These are phyloP conservation scores for Drosophila pseudoobscura DNA, from an alignment of 1,140 invertebrate species.

Conservation along the genomic window DNA sequence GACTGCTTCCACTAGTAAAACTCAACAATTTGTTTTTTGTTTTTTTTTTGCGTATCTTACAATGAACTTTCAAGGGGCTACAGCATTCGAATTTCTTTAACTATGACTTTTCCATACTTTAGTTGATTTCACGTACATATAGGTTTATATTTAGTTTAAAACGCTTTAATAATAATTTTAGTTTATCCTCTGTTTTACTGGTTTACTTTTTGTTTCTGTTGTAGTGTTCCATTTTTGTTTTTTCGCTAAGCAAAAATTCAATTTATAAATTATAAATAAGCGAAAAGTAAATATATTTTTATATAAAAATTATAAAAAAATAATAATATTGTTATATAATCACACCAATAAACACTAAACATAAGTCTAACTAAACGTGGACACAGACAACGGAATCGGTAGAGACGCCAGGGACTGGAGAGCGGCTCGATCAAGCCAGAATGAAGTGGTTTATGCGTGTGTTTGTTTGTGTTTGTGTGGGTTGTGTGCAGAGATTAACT, in stretches of 20 bases:
- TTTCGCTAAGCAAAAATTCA: conserved; percentile 74
- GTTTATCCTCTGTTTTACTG: conserved; percentile 5
- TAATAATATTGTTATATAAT: conserved; percentile 57
- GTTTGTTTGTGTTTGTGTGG: conserved; percentile 22
- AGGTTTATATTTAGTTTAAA: conserved; percentile 36
- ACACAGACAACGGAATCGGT: conserved; percentile 43
- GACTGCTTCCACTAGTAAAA: conserved; percentile 29
- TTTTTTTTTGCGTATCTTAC: conserved; percentile 46
- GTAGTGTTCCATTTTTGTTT: conserved; percentile 2
- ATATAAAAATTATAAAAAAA: conserved; percentile 71
- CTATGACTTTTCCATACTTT: conserved; percentile 45
- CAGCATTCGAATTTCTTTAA: conserved; percentile 37
- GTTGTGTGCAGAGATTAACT: conserved; percentile 35
- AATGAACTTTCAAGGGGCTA: conserved; percentile 26
- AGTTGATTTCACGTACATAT: conserved; percentile 50
- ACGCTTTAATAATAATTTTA: conserved; percentile 37
- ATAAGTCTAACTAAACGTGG: conserved; percentile 61
- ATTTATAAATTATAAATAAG: conserved; percentile 52
- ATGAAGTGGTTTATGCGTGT: conserved; percentile 13
- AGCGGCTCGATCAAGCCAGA: conserved; percentile 16
- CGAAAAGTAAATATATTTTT: conserved; percentile 64
- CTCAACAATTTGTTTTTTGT: conserved; percentile 31
- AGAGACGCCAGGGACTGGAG: conserved; percentile 14
- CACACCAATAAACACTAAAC: conserved; percentile 74
- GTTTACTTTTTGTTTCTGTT: not conserved